Evolutionary conservation across 2,797 vertebrate genomes (phyloP), one percentile per base, ranked within the genome.

Genomic region (Eulemur rubriventer): DNA sequence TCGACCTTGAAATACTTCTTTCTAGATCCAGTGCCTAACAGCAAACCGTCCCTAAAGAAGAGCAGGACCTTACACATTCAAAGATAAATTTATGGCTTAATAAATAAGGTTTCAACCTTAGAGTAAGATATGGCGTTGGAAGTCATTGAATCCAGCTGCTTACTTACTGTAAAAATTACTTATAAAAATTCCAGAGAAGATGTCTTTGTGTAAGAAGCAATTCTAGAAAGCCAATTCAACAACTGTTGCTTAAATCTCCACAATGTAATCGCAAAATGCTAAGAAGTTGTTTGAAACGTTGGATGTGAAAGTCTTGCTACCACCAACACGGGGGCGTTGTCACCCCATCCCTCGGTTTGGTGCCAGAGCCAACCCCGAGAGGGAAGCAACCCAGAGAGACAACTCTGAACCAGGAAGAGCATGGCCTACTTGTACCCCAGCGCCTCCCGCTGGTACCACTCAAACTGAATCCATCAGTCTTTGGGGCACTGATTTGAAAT

Each of bases 381-480:
- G 38, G 14, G 20, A 75, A 35, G 52, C 12, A 52, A 13, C 48
- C 73, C 10, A 52, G 43, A 92, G 38, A 95, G 52, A 84, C 17
- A 33, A 16, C 46, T 48, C 22, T 13, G 50, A 78, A 86, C 52
- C 33, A 0, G 0, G 24, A 81, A 92, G 38, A 59, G 35, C 22
- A 8, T 5, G 3, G 30, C n/a, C 17, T 20, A 50, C 22, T 41
- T 12, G 0, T 48, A 52, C 7, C 67, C 16, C 13, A 13, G 16
- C 1, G 5, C 13, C 48, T 75, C 59, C 24, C 0, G 0, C 18
- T 8, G 61, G 35, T 6, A 59, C 12, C 38, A 6, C 22, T 46
- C 48, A 52, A 38, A 13, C 8, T 1, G 63, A 93, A 85, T 22
- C n/a, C 20, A 11, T 9, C 28, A 35, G 26, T 18, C 28, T 83